Evolutionary conservation across 2,888 invertebrate genomes (phyloP).

Genomic region (Pyrrhosoma nymphula): DNA sequence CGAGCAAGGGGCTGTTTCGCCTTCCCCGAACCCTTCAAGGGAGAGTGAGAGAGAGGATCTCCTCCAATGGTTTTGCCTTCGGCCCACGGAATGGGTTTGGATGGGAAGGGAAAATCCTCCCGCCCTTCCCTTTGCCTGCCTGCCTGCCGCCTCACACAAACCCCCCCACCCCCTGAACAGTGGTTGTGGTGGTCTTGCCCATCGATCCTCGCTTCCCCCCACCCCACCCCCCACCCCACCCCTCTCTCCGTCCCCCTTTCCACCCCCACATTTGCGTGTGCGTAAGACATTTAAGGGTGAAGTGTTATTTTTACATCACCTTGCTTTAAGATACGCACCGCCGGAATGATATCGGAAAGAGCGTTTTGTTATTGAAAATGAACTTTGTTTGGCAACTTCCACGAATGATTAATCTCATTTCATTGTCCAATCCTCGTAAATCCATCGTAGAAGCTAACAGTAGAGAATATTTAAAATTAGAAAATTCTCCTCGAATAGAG

Average conservation of each 20-base stretch:
- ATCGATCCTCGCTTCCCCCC: neutral
- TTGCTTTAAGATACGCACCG: neutral
- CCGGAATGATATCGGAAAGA: too few relatives aligned
- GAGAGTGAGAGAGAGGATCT: too few relatives aligned
- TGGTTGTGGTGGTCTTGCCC: neutral
- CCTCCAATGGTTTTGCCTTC: too few relatives aligned
- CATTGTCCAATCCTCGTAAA: too few relatives aligned
- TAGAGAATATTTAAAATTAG: too few relatives aligned
- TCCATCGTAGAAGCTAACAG: too few relatives aligned
- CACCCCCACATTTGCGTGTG: neutral
- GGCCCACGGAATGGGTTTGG: neutral
- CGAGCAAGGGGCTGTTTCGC: too few relatives aligned
- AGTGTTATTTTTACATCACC: conserved; percentile 44
- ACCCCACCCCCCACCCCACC: neutral
- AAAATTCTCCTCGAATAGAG: too few relatives aligned
- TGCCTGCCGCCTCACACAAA: neutral
- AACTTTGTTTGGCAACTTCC: too few relatives aligned
- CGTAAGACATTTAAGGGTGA: neutral
- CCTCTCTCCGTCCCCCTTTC: neutral
- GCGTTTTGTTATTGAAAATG: too few relatives aligned
- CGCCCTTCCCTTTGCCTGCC: neutral
- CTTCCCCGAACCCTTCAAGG: too few relatives aligned
- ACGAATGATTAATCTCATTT: too few relatives aligned
- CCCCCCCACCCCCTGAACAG: neutral
- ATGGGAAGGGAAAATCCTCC: neutral